A percentile compares a stretch with the other conserved stretches of the same genome.
phyloP scores from a whole-genome alignment of 2,888 invertebrate species.

The Trissolcus brochymenae region DNA sequence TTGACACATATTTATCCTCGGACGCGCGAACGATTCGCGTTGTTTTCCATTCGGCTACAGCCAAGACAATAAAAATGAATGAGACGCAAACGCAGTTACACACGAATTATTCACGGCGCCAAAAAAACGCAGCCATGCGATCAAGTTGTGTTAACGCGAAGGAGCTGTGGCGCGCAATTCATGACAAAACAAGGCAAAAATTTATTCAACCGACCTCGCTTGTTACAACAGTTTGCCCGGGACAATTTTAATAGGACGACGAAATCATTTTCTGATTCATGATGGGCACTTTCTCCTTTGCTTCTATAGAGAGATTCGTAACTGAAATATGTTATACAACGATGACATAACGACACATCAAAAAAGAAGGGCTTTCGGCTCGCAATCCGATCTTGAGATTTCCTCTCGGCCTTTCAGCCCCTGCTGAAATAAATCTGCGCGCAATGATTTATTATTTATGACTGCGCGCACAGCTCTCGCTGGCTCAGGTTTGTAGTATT shows the following conservation, averaged over 20 bases:
- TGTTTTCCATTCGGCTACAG: slow-evolving; percentile 35
- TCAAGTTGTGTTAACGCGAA: too few relatives aligned
- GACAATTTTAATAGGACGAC: slow-evolving; percentile 18
- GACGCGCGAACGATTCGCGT: slow-evolving; percentile 38
- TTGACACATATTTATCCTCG: slow-evolving; percentile 47
- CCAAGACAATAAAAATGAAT: slow-evolving; percentile 43
- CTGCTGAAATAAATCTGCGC: slow-evolving; percentile 25
- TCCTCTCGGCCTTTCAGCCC: slow-evolving; percentile 31
- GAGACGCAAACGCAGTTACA: slow-evolving; percentile 39
- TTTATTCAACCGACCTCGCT: slow-evolving; percentile 23
- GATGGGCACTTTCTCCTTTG: not conserved
- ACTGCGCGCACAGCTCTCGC: slow-evolving; percentile 6
- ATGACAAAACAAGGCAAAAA: slow-evolving; percentile 16
- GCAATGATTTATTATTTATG: slow-evolving; percentile 43
- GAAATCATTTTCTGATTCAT: not conserved
- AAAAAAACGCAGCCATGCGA: slow-evolving; percentile 19
- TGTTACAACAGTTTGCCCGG: slow-evolving; percentile 16
- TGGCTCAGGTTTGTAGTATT: slow-evolving; percentile 4
- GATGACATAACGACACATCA: slow-evolving; percentile 37
- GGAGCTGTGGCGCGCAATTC: not conserved
- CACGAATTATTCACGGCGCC: slow-evolving; percentile 32
- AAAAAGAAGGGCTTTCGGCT: slow-evolving; percentile 16
- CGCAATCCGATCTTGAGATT: slow-evolving; percentile 31
- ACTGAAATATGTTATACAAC: slow-evolving; percentile 3
- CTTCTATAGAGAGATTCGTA: slow-evolving; percentile 6